phyloP scores from a whole-genome alignment of 2,797 vertebrate species.

The Cuculus canorus region DNA sequence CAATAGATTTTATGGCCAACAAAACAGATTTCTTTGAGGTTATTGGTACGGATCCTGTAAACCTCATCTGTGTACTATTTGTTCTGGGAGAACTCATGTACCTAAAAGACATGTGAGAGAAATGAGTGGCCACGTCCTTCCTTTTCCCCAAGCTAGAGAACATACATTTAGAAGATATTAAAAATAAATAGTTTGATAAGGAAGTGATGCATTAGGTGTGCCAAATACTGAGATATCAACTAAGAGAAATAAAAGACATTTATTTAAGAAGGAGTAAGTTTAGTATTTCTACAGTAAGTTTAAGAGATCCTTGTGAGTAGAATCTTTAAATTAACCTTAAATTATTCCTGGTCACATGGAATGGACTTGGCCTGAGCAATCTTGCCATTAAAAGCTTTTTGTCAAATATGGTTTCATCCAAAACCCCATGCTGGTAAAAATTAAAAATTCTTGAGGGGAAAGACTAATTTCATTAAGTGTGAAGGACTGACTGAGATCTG shows the following conservation, averaged over 20 bases:
- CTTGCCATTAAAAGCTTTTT: background rate
- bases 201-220: background rate
- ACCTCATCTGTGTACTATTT: background rate
- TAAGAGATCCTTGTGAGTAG: background rate
- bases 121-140: background rate
- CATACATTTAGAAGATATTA: accelerated
- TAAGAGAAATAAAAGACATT: background rate
- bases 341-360: background rate
- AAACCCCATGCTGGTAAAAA: accelerated
- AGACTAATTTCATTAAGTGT: background rate
- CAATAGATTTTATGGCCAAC: background rate
- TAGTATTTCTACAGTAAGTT: background rate
- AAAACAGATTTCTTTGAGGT: background rate
- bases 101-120: background rate
- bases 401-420: background rate
- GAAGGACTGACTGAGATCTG: background rate
- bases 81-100: background rate
- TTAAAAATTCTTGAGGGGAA: background rate
- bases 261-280: background rate
- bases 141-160: background rate
- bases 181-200: background rate
- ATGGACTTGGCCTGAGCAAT: background rate
- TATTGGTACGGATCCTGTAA: background rate
- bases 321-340: background rate
- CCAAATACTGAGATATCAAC: background rate